These are phyloP conservation scores for Paracentrotus lividus DNA, from an alignment of 53 echinoderm and acorn worm genomes.

Conservation along the genomic window DNA sequence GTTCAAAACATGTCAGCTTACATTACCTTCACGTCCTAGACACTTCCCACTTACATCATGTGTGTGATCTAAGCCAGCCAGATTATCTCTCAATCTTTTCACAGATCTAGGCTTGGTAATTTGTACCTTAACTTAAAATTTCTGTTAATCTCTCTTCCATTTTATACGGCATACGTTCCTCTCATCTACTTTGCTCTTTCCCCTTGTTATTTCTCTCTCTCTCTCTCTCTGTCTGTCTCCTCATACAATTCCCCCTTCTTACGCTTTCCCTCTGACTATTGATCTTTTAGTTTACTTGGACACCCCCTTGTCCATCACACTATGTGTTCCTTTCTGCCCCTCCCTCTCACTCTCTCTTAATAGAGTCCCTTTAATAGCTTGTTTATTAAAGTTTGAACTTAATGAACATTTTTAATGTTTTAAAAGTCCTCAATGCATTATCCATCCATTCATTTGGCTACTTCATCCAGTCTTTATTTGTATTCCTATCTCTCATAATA, in stretches of 20 bases:
- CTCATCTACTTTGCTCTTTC: not conserved
- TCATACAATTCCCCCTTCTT: not conserved
- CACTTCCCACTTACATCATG: not conserved
- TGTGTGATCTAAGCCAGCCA: not conserved
- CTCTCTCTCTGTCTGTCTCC: not conserved
- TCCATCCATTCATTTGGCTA: not conserved
- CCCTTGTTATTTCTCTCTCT: not conserved
- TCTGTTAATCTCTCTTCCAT: not conserved
- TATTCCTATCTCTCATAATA: not conserved
- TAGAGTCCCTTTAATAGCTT: not conserved
- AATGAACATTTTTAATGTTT: too few species aligned
- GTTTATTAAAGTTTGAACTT: too few species aligned
- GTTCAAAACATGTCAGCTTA: conserved; percentile 41
- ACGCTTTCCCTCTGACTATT: not conserved
- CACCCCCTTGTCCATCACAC: not conserved
- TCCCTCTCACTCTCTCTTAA: not conserved
- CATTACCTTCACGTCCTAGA: conserved; percentile 20
- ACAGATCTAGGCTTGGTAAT: not conserved
- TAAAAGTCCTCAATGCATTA: too few species aligned
- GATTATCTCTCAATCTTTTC: not conserved
- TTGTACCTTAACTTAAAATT: not conserved
- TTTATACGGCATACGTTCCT: not conserved
- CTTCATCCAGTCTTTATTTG: not conserved
- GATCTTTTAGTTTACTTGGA: too few species aligned
- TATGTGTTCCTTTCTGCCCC: not conserved